Evolutionary conservation across 2,888 invertebrate species (phyloP), one percentile per base, ranked within the genome.

Genomic region (Ochropacha duplaris): DNA sequence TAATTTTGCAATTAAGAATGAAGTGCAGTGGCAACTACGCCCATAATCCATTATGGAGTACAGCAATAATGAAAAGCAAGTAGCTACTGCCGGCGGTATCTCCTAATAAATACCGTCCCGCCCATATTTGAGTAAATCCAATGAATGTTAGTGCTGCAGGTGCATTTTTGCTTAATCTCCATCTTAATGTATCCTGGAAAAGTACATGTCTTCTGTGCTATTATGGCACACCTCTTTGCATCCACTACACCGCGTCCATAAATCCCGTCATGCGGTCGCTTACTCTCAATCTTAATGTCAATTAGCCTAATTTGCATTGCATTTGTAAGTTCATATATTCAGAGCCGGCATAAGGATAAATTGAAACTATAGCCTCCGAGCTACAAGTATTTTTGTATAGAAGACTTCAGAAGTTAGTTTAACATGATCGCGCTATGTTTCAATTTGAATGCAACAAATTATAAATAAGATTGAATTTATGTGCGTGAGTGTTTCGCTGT

Each of bases 291-390:
- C 70, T 74, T 74, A 71, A 71, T 68, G 72, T 74, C 79, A 75
- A 78, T 79, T 78, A 78, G 69, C 66, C 65, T 69, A 66, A 79
- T 77, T 74, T 78, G 71, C 75, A 75, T 72, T 57, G 66, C 66
- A 62, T 64, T 54, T 58, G 57, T 56, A 56, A 56, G 55, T 54
- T 28, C 28, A n/a, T n/a, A n/a, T n/a, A 24, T 50, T 49, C 44
- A 52, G 44, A 44, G 19, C 44, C 19, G 44, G 44, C 44, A 19
- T 44, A 44, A 44, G 44, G 44, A 44, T 44, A 19, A 19, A 44
- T 44, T 44, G 44, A 44, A 8, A 44, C 19, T 44, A 44, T 8
- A 4, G 36, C 11, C 36, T 36, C 11, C 36, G 36, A 36, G 14
- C 36, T 6, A 36, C 1, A 36, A 36, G 11, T 1, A 12, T 36